Percentiles rank a stretch among this genome's conserved stretches.
Evolutionary conservation across 2,113 vertebrate species (phyloP).

Genomic region (Nymphicus hollandicus): DNA sequence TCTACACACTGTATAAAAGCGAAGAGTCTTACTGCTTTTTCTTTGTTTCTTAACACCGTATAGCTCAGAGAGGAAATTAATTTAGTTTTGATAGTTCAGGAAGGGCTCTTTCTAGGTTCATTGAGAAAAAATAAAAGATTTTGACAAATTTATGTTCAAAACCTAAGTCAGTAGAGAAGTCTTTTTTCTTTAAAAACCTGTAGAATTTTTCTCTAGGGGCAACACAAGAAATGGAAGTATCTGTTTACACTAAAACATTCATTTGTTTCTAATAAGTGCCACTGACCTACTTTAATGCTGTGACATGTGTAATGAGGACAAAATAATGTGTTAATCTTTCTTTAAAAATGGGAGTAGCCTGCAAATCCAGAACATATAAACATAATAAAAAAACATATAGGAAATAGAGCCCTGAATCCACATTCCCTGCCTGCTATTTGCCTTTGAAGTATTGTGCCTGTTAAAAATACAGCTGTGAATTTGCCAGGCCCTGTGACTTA

Average conservation of each 20-base stretch:
- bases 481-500: neutral
- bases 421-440: neutral
- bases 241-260: neutral
- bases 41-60: neutral
- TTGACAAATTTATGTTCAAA: neutral
- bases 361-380: neutral
- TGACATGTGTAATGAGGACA: neutral
- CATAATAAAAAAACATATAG: no score
- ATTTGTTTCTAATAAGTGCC: neutral
- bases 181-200: neutral
- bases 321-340: neutral
- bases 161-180: neutral
- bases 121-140: neutral
- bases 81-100: neutral
- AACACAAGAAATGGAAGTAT: neutral
- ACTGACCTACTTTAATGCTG: neutral
- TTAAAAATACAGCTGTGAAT: neutral
- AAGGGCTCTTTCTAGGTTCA: neutral
- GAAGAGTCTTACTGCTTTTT: neutral
- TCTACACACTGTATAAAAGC: neutral
- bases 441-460: neutral
- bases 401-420: neutral
- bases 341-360: neutral
- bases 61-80: neutral
- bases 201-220: neutral